Percentiles rank a stretch among this genome's conserved stretches.
Conservation (phyloP, 2,888 invertebrate genomes). For the Leptopilina syphax region DNA sequence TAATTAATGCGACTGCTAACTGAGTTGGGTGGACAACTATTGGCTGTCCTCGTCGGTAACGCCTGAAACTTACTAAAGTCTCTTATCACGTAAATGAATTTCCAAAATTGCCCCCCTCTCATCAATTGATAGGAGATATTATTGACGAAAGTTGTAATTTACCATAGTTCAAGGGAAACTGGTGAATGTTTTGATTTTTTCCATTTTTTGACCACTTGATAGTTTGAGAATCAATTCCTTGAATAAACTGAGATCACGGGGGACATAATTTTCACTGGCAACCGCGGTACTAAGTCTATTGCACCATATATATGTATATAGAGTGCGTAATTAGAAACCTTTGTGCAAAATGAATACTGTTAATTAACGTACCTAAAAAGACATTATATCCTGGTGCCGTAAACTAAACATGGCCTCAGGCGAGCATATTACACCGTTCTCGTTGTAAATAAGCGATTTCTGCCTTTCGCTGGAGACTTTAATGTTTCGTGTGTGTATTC, state of each 20-base stretch:
- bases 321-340: constrained; percentile 80
- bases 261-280: constrained; percentile 67
- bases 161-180: too few relatives aligned
- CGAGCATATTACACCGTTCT: constrained; percentile 67
- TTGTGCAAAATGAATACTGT: constrained; percentile 81
- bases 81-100: neutral
- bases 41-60: constrained; percentile 59
- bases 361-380: constrained; percentile 80
- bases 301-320: constrained; percentile 57
- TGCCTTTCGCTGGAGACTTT: constrained; percentile 43
- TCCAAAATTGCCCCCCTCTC: neutral
- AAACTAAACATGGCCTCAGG: constrained; percentile 68
- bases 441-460: constrained; percentile 70
- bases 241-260: constrained; percentile 19
- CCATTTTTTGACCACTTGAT: neutral
- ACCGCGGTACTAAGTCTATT: constrained; percentile 66
- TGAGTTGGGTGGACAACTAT: constrained; percentile 71
- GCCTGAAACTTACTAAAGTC: neutral
- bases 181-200: too few relatives aligned
- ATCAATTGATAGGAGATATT: too few relatives aligned
- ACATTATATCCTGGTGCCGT: constrained; percentile 75
- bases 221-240: constrained; percentile 8
- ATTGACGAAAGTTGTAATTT: too few relatives aligned
- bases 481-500: too few relatives aligned
- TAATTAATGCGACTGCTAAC: constrained; percentile 86